These are phyloP conservation scores for Campoletis raptor DNA, from an alignment of 2,888 invertebrate species.

Conservation along the genomic window DNA sequence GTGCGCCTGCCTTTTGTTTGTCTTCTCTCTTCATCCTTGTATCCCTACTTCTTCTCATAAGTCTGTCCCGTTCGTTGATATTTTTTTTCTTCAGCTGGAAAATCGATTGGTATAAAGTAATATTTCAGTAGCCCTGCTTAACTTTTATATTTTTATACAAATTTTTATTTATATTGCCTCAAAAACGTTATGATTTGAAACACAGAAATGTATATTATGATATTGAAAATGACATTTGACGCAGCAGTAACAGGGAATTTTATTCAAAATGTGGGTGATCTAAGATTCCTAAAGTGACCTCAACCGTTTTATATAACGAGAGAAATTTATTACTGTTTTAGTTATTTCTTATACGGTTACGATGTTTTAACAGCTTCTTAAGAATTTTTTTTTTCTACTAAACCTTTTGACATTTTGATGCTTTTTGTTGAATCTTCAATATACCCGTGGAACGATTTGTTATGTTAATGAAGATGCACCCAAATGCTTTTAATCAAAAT, in stretches of 20 bases:
- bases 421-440: neutral
- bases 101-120: conserved; percentile 8
- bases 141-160: neutral
- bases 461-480: neutral
- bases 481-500: neutral
- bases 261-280: neutral
- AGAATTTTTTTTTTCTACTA: neutral
- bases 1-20: conserved; percentile 3
- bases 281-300: neutral
- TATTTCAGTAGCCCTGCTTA: neutral
- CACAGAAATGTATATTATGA: neutral
- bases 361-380: neutral
- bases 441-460: neutral
- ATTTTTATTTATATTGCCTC: neutral
- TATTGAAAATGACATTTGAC: neutral
- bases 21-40: neutral
- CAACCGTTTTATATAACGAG: neutral
- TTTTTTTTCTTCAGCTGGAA: conserved; percentile 3
- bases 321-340: neutral
- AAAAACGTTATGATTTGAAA: neutral
- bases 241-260: neutral
- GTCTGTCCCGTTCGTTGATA: conserved; percentile 16
- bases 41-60: neutral
- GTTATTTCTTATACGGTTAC: neutral
- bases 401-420: neutral